Conservation (phyloP, 2,888 invertebrate species). For the Oegoconia quadripuncta region DNA sequence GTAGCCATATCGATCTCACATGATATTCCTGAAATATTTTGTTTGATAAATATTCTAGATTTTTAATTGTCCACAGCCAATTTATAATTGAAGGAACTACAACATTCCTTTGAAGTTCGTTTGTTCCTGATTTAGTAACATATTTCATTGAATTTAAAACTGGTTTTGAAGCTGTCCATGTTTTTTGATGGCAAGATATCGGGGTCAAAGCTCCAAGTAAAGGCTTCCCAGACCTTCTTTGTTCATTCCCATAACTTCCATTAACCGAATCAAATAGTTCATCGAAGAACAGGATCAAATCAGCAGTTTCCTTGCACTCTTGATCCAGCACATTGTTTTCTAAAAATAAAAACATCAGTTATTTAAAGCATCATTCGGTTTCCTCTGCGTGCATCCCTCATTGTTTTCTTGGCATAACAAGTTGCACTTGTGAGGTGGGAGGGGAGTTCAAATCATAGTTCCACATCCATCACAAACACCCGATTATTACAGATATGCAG, state of each 20-base stretch:
- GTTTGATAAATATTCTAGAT: background rate
- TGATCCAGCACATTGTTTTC: slow-evolving; percentile 18
- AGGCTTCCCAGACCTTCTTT: slow-evolving; percentile 15
- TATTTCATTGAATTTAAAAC: slow-evolving; percentile 12
- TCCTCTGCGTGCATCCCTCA: background rate
- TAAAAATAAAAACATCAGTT: slow-evolving; percentile 15
- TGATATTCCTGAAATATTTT: background rate
- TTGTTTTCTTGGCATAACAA: background rate
- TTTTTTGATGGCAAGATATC: slow-evolving; percentile 1
- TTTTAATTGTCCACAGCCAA: background rate
- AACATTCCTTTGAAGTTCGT: too few species aligned
- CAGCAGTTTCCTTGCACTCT: slow-evolving; percentile 23
- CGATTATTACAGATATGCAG: too few species aligned
- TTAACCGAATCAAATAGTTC: slow-evolving; percentile 21
- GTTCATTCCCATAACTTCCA: slow-evolving; percentile 19
- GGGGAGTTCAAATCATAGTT: too few species aligned
- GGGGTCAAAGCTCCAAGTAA: slow-evolving; percentile 17
- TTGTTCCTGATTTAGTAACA: background rate
- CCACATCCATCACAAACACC: too few species aligned
- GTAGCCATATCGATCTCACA: too few species aligned
- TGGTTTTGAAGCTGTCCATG: background rate
- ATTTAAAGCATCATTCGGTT: background rate
- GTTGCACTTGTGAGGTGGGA: too few species aligned
- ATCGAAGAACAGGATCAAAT: slow-evolving; percentile 24
- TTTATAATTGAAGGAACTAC: background rate